phyloP scores from a whole-genome alignment of 2,888 invertebrate species.

The Ypsolopha scabrella region DNA sequence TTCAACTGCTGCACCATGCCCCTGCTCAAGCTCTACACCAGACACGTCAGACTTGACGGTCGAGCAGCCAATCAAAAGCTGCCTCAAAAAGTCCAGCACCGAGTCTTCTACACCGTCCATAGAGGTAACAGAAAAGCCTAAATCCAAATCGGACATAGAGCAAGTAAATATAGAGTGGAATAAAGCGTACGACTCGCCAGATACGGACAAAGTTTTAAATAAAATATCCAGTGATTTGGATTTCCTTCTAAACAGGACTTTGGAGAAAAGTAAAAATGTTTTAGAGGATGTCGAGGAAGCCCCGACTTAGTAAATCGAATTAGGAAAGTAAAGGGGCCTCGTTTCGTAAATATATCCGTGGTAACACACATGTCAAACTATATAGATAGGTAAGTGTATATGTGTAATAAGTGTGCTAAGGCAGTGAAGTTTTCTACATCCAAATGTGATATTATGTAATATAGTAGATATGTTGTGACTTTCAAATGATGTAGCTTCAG shows the following conservation, averaged over 20 bases:
- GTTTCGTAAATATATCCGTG: too few species aligned
- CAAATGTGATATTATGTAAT: too few species aligned
- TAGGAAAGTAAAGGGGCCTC: too few species aligned
- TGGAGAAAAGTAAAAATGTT: constrained; percentile 29
- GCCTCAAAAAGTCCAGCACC: constrained; percentile 46
- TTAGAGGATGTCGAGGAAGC: constrained; percentile 49
- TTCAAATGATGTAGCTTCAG: too few species aligned
- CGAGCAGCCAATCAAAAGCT: constrained; percentile 56
- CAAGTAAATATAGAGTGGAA: constrained; percentile 51
- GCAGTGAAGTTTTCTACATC: too few species aligned
- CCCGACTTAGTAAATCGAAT: constrained; percentile 35
- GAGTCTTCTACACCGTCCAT: constrained; percentile 51
- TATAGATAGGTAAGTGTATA: too few species aligned
- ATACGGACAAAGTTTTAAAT: constrained; percentile 77
- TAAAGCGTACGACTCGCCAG: constrained; percentile 43
- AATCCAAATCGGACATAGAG: constrained; percentile 37
- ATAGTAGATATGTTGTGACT: too few species aligned
- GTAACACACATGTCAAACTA: too few species aligned
- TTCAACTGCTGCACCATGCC: not conserved
- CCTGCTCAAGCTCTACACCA: constrained; percentile 34
- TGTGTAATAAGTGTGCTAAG: too few species aligned
- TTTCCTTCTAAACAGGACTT: constrained; percentile 80
- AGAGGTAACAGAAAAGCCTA: constrained; percentile 31
- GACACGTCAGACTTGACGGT: constrained; percentile 42
- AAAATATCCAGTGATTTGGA: constrained; percentile 86